Conservation (phyloP, 1,140 invertebrate genomes). For the Sweltsa coloradensis region DNA sequence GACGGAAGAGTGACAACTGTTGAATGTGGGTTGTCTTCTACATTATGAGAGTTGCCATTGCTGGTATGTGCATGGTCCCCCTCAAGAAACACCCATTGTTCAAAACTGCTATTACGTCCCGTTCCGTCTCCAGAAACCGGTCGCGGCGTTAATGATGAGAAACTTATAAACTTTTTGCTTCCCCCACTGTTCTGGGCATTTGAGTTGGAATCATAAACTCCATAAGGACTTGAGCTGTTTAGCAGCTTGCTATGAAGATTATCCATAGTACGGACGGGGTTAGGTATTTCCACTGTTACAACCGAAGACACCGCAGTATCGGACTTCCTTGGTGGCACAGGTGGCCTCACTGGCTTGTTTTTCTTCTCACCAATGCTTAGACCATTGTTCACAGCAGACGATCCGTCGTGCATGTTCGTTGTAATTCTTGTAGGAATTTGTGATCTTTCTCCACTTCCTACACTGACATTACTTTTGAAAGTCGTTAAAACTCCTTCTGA, state of each 20-base stretch:
- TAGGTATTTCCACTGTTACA: too few relatives aligned
- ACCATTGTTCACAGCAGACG: background rate
- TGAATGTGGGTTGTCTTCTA: conserved; percentile 16
- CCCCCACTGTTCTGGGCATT: too few relatives aligned
- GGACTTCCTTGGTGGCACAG: conserved; percentile 13
- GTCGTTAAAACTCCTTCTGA: too few relatives aligned
- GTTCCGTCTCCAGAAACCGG: background rate
- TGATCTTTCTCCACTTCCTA: too few relatives aligned
- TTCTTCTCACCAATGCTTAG: background rate
- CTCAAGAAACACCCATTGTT: conserved; percentile 23
- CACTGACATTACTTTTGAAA: too few relatives aligned
- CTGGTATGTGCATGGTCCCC: conserved; percentile 12
- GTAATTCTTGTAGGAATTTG: background rate
- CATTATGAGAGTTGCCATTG: conserved; percentile 5
- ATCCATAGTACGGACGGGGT: too few relatives aligned
- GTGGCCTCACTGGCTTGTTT: conserved; percentile 5
- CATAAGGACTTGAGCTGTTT: too few relatives aligned
- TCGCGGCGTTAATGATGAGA: conserved; percentile 7
- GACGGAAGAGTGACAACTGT: conserved; percentile 19
- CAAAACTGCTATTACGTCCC: conserved; percentile 16
- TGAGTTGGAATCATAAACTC: too few relatives aligned
- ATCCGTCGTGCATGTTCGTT: background rate
- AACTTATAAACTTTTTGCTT: conserved; percentile 10
- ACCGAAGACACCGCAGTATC: background rate
- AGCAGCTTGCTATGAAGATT: too few relatives aligned